Evolutionary conservation across 2,797 vertebrate species (phyloP), one percentile per base, ranked within the genome.

Genomic region (Philypnodon macrostomus): DNA sequence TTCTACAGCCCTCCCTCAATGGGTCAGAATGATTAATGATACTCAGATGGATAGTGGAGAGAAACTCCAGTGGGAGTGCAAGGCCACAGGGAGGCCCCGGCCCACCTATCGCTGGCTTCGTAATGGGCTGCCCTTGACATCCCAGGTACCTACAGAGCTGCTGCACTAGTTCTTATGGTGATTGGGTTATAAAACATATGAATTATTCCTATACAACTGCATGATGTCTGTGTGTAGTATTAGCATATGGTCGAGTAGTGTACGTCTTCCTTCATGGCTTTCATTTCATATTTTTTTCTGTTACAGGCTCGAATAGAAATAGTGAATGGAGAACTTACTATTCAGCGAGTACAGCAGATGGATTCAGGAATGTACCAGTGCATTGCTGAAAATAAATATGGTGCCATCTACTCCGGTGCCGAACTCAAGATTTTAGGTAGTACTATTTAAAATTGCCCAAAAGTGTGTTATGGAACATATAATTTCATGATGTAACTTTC

Each of bases 281-380:
- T 19, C 18, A 13, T 24, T 16, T 41, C n/a, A 29, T 70, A 65
- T 51, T 23, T 58, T 81, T 41, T 30, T 70, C 66, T 51, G 10
- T 63, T 52, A 79, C 90, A 98, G 96, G 92, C 83, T 82, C 92
- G 92, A 53, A 63, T 93, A 65, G 92, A 96, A 72, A 91, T 90
- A 55, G 52, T 89, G 79, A 96, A 93, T 48, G 94, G 95, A 48
- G 89, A 95, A 51, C 76, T 98, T 74, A 87, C 83, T 67, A 94
- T 98, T 75, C 88, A 86, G 42, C 90, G 55, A 53, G 91, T 96
- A 49, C 93, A 93, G 76, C 83, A 92, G 26, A 85, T 87, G 2
- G 95, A 98, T 73, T 93, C 95, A 1, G 96, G 94, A 62, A 98
- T 98, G 95, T 98, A 96, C 84, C 95, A 97, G 71, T 98, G 95